phyloP scores from a whole-genome alignment of 2,113 vertebrate genomes.

The Eublepharis macularius region DNA sequence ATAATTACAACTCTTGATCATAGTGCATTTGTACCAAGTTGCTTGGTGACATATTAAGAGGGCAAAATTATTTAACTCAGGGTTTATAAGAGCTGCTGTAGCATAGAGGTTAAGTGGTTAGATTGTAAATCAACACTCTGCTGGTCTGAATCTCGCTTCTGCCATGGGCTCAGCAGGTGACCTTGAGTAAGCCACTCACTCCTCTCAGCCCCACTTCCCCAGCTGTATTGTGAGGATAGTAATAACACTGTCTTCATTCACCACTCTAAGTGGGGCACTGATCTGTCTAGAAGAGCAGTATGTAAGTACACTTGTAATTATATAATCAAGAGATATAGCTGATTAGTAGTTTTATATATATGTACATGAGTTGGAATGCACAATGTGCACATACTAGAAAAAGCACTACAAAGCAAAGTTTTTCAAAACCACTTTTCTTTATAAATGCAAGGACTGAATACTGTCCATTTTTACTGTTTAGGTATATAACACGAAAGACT shows the following conservation, averaged over 20 bases:
- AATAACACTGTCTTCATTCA: too few relatives aligned
- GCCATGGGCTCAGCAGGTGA: too few relatives aligned
- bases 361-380: background rate
- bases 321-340: background rate
- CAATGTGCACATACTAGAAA: conserved; percentile 1
- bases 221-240: too few relatives aligned
- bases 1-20: background rate
- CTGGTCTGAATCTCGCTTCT: too few relatives aligned
- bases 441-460: background rate
- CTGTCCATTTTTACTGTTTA: conserved; percentile 25
- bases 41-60: background rate
- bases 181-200: too few relatives aligned
- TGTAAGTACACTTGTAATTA: too few relatives aligned
- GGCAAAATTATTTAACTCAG: background rate
- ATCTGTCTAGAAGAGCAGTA: too few relatives aligned
- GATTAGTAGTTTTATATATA: background rate
- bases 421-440: conserved; percentile 66
- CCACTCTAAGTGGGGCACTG: too few relatives aligned
- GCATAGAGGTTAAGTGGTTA: too few relatives aligned
- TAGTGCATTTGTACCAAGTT: background rate
- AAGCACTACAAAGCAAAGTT: background rate
- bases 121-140: too few relatives aligned
- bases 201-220: too few relatives aligned
- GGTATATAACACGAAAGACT: conserved; percentile 37
- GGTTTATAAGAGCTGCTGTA: too few relatives aligned